Conservation (phyloP, 2,888 invertebrate species). For the Nemotelus pantherinus region DNA sequence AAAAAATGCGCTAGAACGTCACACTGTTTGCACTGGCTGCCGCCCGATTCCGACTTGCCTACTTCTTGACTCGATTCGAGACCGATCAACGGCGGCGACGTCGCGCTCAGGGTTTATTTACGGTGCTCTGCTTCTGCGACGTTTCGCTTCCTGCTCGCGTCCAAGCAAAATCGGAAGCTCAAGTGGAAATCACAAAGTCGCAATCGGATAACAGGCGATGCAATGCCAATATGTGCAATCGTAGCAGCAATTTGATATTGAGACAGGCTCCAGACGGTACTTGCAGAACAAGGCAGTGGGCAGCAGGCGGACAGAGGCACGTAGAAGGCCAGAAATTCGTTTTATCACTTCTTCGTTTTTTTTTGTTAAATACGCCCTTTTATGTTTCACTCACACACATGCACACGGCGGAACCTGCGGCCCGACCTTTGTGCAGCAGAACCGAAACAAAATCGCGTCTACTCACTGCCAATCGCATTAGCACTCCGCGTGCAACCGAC, state of each 20-base stretch:
- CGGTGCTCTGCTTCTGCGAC: slow-evolving; percentile 32
- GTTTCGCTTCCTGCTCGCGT: slow-evolving; percentile 1
- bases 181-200: neutral
- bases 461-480: slow-evolving; percentile 37
- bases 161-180: neutral
- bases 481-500: slow-evolving; percentile 28
- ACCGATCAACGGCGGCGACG: neutral
- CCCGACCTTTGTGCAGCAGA: slow-evolving; percentile 30
- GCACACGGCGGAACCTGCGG: slow-evolving; percentile 26
- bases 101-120: slow-evolving; percentile 28
- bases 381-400: slow-evolving; percentile 38
- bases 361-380: slow-evolving; percentile 41
- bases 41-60: neutral
- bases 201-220: slow-evolving; percentile 16
- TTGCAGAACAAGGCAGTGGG: neutral
- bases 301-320: neutral
- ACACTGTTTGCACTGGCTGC: neutral
- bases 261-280: neutral
- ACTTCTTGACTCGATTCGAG: neutral
- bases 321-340: slow-evolving; percentile 18
- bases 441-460: slow-evolving; percentile 29
- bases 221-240: slow-evolving; percentile 3
- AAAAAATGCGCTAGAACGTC: slow-evolving; percentile 7
- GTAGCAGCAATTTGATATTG: slow-evolving; percentile 4
- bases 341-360: slow-evolving; percentile 40